These are phyloP conservation scores for Eilema caniola DNA, from an alignment of 2,888 invertebrate genomes.

Conservation along the genomic window DNA sequence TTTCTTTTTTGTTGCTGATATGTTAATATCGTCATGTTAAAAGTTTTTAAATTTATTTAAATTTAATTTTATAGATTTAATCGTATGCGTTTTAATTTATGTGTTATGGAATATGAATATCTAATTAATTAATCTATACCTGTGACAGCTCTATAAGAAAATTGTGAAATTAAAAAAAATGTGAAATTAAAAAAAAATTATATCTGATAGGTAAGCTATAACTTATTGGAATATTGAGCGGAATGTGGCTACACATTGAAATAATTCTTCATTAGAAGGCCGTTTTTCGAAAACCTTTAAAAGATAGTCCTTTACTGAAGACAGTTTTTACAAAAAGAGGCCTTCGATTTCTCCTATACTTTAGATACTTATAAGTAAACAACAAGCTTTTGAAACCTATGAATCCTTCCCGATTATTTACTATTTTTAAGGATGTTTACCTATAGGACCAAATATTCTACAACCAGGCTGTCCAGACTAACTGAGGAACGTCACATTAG, in stretches of 20 bases:
- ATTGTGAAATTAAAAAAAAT: constrained; percentile 22
- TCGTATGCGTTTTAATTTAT: constrained; percentile 21
- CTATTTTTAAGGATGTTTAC: background rate
- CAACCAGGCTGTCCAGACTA: background rate
- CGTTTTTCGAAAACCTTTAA: background rate
- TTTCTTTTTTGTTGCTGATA: constrained; percentile 11
- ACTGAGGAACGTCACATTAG: background rate
- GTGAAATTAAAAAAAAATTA: constrained; percentile 15
- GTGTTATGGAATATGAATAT: constrained; percentile 30
- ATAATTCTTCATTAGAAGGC: background rate
- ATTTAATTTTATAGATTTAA: constrained; percentile 22
- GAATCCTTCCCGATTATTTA: background rate
- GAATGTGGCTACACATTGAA: background rate
- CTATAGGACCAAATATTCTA: background rate
- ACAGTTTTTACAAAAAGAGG: background rate
- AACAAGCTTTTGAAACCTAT: background rate
- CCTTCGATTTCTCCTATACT: too few species aligned
- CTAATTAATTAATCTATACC: constrained; percentile 30
- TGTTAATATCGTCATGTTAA: constrained; percentile 11
- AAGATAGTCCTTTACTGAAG: background rate
- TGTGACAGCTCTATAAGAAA: constrained; percentile 23
- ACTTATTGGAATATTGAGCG: constrained; percentile 17
- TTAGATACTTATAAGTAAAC: background rate
- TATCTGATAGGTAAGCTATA: constrained; percentile 17
- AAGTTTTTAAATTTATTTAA: constrained; percentile 19